phyloP scores from a whole-genome alignment of 2,888 invertebrate species.

The Drosophila melanosoma region DNA sequence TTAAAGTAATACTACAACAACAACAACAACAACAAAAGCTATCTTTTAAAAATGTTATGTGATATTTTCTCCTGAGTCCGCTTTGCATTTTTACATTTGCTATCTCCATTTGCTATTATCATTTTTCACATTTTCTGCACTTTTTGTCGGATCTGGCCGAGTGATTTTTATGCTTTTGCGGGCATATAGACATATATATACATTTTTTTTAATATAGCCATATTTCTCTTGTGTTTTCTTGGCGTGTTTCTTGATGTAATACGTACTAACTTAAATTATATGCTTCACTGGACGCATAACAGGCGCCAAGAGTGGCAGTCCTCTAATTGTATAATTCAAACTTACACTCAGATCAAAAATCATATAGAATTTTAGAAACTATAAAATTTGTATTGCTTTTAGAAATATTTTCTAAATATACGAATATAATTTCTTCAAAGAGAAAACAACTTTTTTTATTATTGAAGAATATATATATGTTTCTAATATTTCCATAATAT shows the following conservation, averaged over 20 bases:
- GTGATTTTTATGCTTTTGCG: constrained; percentile 29
- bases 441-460: neutral
- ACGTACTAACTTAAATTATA: constrained; percentile 26
- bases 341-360: neutral
- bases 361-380: neutral
- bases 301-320: constrained; percentile 30
- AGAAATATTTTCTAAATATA: neutral
- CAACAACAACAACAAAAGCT: constrained; percentile 13
- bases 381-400: neutral
- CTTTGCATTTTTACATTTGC: neutral
- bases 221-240: constrained; percentile 13
- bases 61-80: constrained; percentile 4
- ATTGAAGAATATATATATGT: neutral
- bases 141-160: constrained; percentile 17
- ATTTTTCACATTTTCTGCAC: constrained; percentile 13
- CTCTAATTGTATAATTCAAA: constrained; percentile 13
- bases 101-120: constrained; percentile 10
- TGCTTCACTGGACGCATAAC: constrained; percentile 57
- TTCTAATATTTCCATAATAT: neutral
- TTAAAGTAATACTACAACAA: neutral
- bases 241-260: constrained; percentile 25
- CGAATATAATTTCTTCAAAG: neutral
- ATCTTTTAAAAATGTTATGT: constrained; percentile 6
- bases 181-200: neutral
- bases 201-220: constrained; percentile 2